Evolutionary conservation across 2,888 invertebrate species (phyloP), one percentile per base, ranked within the genome.

Genomic region (Lithophane semibrunnea): DNA sequence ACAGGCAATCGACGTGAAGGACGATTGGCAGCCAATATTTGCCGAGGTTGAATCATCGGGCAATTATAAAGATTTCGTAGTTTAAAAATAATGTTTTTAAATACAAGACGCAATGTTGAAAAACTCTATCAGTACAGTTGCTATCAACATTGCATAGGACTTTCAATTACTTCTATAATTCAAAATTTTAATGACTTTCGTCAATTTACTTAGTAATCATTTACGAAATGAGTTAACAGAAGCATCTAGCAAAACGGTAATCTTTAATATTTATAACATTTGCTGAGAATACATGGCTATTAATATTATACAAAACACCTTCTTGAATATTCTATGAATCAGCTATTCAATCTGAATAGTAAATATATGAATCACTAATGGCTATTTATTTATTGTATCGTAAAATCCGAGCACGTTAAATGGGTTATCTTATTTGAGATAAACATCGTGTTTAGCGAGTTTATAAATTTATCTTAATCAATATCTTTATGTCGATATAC

Each of bases 11-110:
- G 72, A 29, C 63, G 60, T 67, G 74, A 79, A 84, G 86, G 85
- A 84, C 85, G 29, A 77, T 86, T 73, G 75, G 16, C 61, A 69
- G 60, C 63, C 69, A 86, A 80, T 86, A 84, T 84, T 77, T 80
- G 60, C 56, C 16, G 44, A 64, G 72, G 60, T 70, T 70, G 61
- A 84, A 71, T 75, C 80, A 84, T 70, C 54, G 29, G 3, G n/a
- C 60, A 16, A 68, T 5, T 5, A 75, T 56, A 52, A 79, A 44
- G 42, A 84, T 44, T 29, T 24, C 21, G 67, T 47, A 0, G 61
- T 68, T 44, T 29, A 12, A n/a, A 49, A 54, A 65, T 44, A 4
- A 3, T 29, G 29, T n/a, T 65, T 49, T 44, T 10, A 52, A 70
- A 79, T 70, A 79, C 42, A 65, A 49, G 1, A 13, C 12, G 52